Percentiles rank a stretch among this genome's conserved stretches.
Evolutionary conservation across 2,888 invertebrate genomes (phyloP).

Genomic region (Caenorhabditis sinica): DNA sequence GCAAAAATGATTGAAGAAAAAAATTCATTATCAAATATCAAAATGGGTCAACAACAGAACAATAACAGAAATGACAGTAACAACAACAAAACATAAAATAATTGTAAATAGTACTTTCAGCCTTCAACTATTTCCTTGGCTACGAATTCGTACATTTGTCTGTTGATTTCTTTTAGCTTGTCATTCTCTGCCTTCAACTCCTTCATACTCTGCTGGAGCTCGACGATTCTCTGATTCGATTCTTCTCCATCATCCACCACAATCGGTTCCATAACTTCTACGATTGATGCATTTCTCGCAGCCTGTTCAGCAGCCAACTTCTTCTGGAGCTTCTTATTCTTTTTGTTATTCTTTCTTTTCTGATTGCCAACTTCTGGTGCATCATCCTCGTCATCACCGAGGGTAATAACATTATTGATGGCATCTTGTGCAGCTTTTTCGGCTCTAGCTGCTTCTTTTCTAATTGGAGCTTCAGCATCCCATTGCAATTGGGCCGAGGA

Average conservation of each 20-base stretch:
- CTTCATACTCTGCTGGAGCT: conserved; percentile 43
- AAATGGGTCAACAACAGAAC: conserved; percentile 11
- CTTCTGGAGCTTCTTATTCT: conserved; percentile 35
- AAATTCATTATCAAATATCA: not conserved
- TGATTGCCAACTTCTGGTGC: conserved; percentile 53
- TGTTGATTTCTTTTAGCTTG: conserved; percentile 68
- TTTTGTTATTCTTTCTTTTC: conserved; percentile 41
- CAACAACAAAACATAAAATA: conserved; percentile 40
- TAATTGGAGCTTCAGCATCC: conserved; percentile 22
- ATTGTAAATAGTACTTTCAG: not conserved
- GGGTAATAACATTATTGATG: conserved; percentile 31
- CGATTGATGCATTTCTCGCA: not conserved
- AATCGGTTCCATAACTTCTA: conserved; percentile 4
- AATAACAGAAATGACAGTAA: conserved; percentile 37
- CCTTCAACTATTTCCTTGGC: conserved; percentile 66
- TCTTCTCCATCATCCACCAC: conserved; percentile 42
- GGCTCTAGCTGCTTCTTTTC: conserved; percentile 7
- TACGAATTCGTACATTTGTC: conserved; percentile 72
- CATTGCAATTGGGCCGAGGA: conserved; percentile 43
- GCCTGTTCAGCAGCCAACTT: not conserved
- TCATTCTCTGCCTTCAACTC: conserved; percentile 62
- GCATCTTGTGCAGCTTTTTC: conserved; percentile 12
- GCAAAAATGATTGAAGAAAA: not conserved
- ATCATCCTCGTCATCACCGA: conserved; percentile 57
- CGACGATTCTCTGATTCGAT: not conserved